A percentile compares a stretch with the other conserved stretches of the same genome.
phyloP scores from a whole-genome alignment of 1,140 invertebrate genomes.

The Chrysopa pallens region DNA sequence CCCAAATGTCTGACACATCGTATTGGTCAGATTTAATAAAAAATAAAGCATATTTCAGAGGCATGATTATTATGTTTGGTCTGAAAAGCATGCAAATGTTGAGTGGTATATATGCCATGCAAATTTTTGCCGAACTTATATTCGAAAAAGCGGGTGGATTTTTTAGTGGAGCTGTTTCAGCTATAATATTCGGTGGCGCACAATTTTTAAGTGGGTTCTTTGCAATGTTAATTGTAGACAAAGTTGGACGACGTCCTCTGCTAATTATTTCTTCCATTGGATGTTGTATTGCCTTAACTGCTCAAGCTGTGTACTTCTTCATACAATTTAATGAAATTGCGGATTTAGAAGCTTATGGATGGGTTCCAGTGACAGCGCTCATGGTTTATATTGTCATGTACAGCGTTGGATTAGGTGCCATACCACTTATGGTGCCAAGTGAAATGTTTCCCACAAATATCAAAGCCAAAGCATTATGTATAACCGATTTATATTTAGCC shows the following conservation, averaged over 20 bases:
- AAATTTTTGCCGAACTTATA: slow-evolving; percentile 51
- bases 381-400: slow-evolving; percentile 10
- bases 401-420: slow-evolving; percentile 9
- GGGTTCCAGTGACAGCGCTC: slow-evolving; percentile 11
- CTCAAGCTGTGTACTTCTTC: neutral
- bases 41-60: slow-evolving; percentile 32
- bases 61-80: slow-evolving; percentile 35
- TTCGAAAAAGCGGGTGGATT: slow-evolving; percentile 29
- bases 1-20: slow-evolving; percentile 27
- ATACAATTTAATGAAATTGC: neutral
- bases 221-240: slow-evolving; percentile 59
- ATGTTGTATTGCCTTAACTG: neutral
- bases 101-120: slow-evolving; percentile 47
- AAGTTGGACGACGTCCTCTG: slow-evolving; percentile 45
- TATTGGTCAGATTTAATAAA: slow-evolving; percentile 29
- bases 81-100: slow-evolving; percentile 53
- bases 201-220: slow-evolving; percentile 59
- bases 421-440: slow-evolving; percentile 9
- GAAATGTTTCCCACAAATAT: slow-evolving; percentile 16
- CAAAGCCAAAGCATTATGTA: slow-evolving; percentile 12
- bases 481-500: slow-evolving; percentile 11
- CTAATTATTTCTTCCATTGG: neutral
- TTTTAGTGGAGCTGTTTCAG: slow-evolving; percentile 4
- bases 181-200: slow-evolving; percentile 23
- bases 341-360: neutral